A percentile compares a stretch with the other conserved stretches of the same genome.
These are phyloP conservation scores for Eufriesea mexicana DNA, from an alignment of 1,140 invertebrate genomes.

Conservation along the genomic window DNA sequence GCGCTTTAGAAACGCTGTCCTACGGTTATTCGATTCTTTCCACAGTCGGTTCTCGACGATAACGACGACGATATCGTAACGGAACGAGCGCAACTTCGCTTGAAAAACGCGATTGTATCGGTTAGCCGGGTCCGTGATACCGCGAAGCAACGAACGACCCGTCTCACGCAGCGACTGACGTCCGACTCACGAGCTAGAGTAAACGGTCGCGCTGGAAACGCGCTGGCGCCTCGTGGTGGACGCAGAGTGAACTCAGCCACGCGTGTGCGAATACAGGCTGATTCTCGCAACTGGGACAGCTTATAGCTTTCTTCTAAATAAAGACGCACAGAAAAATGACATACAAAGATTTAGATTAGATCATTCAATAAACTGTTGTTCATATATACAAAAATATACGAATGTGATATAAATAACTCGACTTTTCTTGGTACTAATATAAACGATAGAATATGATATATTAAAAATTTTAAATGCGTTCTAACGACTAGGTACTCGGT, in stretches of 20 bases:
- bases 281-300: background rate
- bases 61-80: background rate
- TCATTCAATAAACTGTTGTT: too few relatives aligned
- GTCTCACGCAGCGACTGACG: conserved; percentile 7
- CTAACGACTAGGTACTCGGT: background rate
- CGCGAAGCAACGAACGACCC: background rate
- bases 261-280: conserved; percentile 25
- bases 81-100: background rate
- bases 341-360: background rate
- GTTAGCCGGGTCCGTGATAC: too few relatives aligned
- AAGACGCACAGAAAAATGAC: background rate
- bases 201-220: conserved; percentile 22
- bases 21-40: too few relatives aligned
- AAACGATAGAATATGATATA: background rate
- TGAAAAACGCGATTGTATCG: background rate
- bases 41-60: background rate
- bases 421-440: background rate
- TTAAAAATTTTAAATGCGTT: background rate
- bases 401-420: background rate
- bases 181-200: conserved; percentile 30
- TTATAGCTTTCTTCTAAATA: background rate
- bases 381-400: background rate
- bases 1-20: background rate
- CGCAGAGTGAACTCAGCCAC: conserved; percentile 25
- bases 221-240: conserved; percentile 55